Conservation (phyloP, 2,888 invertebrate species). For the Boloria selene region DNA sequence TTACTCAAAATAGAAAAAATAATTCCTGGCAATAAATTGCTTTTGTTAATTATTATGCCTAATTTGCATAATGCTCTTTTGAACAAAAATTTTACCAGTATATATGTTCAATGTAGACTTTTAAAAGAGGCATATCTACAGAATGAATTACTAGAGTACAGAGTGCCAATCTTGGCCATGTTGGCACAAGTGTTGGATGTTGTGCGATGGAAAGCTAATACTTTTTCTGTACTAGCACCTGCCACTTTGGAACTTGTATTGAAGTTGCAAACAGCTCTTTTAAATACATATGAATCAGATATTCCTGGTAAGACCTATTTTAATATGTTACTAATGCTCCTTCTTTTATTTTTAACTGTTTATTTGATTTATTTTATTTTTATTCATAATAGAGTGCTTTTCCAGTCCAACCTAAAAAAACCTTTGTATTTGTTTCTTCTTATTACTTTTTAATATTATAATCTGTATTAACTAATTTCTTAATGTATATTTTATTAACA, state of each 20-base stretch:
- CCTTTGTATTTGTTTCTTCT: too few species aligned
- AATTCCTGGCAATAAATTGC: conserved; percentile 56
- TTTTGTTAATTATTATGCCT: conserved; percentile 68
- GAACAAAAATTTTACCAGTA: conserved; percentile 49
- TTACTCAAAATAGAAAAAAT: conserved; percentile 55
- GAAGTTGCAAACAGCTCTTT: conserved; percentile 55
- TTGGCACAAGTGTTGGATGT: conserved; percentile 65
- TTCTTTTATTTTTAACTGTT: too few species aligned
- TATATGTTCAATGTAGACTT: conserved; percentile 57
- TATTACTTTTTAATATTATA: too few species aligned
- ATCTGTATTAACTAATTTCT: too few species aligned
- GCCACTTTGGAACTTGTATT: conserved; percentile 56
- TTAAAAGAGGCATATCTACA: conserved; percentile 53
- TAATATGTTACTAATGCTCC: not conserved
- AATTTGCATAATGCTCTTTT: conserved; percentile 61
- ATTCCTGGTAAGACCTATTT: conserved; percentile 58
- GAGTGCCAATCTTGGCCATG: conserved; percentile 71
- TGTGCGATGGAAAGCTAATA: conserved; percentile 63
- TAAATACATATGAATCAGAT: conserved; percentile 53
- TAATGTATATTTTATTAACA: not conserved
- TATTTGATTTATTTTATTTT: too few species aligned
- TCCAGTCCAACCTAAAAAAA: too few species aligned
- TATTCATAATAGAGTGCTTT: too few species aligned
- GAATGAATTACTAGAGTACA: conserved; percentile 58
- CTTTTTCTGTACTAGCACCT: conserved; percentile 54